Percentiles rank a stretch among this genome's conserved stretches.
These are phyloP conservation scores for Diplodus puntazzo DNA, from an alignment of 2,797 vertebrate genomes.

Conservation along the genomic window DNA sequence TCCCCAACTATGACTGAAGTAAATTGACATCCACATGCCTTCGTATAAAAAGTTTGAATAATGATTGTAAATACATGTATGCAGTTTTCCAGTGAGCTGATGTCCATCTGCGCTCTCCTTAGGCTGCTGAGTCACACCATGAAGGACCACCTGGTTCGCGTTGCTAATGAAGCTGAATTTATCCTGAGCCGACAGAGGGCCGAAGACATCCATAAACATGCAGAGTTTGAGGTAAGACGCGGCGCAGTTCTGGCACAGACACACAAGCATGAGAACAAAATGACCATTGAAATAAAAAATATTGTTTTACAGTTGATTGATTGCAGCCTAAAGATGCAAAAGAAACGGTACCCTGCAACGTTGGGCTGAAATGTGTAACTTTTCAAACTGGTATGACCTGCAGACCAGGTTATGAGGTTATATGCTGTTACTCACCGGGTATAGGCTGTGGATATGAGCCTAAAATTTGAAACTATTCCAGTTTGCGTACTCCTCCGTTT, in stretches of 20 bases:
- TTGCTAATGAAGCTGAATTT: constrained; percentile 98
- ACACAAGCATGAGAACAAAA: neutral
- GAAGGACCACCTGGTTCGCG: constrained; percentile 99
- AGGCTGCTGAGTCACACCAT: constrained; percentile 98
- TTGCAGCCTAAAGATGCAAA: neutral
- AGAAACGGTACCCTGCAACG: neutral
- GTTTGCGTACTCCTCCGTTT: too few species aligned
- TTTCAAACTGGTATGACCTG: neutral
- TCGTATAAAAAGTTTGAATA: neutral
- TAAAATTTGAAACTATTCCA: too few species aligned
- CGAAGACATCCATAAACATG: constrained; percentile 97
- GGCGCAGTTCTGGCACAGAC: neutral
- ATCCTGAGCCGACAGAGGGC: constrained; percentile 97
- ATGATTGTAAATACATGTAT: neutral
- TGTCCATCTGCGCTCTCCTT: constrained; percentile 50
- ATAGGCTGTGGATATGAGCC: too few species aligned
- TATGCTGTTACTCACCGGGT: neutral
- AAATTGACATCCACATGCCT: neutral
- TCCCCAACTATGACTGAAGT: neutral
- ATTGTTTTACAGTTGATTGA: neutral
- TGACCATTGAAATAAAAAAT: neutral
- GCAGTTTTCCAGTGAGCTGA: constrained; percentile 18
- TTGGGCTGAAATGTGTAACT: constrained; percentile 8
- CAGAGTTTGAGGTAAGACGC: constrained; percentile 95
- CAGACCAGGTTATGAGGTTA: neutral